Evolutionary conservation across 1,140 invertebrate species (phyloP).

Genomic region (Sinonovacula constricta): DNA sequence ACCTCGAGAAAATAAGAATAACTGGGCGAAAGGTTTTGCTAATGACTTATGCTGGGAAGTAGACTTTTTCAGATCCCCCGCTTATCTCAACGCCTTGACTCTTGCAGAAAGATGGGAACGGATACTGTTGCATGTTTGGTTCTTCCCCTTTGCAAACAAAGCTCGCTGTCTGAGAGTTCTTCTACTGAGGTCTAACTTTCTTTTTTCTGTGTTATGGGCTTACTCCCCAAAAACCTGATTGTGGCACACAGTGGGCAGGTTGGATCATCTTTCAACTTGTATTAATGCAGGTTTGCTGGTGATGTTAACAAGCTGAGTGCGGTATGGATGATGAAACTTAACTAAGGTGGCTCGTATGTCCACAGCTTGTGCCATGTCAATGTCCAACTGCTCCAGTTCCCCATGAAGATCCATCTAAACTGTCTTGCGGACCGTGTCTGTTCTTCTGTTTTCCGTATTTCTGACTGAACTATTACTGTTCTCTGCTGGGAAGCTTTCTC

Average conservation of each 20-base stretch:
- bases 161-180: too few species aligned
- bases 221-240: neutral
- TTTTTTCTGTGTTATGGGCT: too few species aligned
- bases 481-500: slow-evolving; percentile 4
- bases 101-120: too few species aligned
- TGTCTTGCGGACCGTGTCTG: slow-evolving; percentile 22
- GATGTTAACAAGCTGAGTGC: slow-evolving; percentile 8
- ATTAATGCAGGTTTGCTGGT: slow-evolving; percentile 1
- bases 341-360: slow-evolving; percentile 20
- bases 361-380: slow-evolving; percentile 5
- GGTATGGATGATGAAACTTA: slow-evolving; percentile 7
- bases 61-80: too few species aligned
- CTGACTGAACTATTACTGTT: slow-evolving; percentile 5
- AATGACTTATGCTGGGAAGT: too few species aligned
- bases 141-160: too few species aligned
- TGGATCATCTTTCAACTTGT: slow-evolving; percentile 15
- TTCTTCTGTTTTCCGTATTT: slow-evolving; percentile 15
- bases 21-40: too few species aligned
- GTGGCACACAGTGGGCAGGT: slow-evolving; percentile 5
- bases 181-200: too few species aligned
- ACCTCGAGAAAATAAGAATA: too few species aligned
- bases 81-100: too few species aligned
- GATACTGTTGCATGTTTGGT: too few species aligned
- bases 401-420: slow-evolving; percentile 22
- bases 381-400: slow-evolving; percentile 19